These are phyloP conservation scores for Solenopsis fugax DNA, from an alignment of 1,140 invertebrate genomes.

Conservation along the genomic window DNA sequence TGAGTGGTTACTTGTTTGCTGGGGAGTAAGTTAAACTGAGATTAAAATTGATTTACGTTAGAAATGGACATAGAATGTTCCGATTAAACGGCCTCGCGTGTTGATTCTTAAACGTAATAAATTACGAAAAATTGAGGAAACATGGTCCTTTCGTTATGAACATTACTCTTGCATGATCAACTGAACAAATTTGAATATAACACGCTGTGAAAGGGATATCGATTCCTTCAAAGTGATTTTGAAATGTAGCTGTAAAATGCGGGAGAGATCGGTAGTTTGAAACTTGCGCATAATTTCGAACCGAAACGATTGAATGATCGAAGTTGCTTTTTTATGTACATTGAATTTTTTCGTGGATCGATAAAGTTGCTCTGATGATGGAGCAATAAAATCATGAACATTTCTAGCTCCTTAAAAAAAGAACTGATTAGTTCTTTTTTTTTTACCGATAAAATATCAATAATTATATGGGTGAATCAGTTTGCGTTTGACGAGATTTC, in stretches of 20 bases:
- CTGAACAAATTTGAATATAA: background rate
- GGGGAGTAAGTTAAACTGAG: too few relatives aligned
- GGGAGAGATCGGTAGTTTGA: background rate
- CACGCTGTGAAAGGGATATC: background rate
- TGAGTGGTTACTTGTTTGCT: too few relatives aligned
- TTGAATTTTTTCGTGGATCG: background rate
- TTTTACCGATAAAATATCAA: too few relatives aligned
- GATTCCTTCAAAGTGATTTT: background rate
- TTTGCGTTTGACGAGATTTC: constrained; percentile 52
- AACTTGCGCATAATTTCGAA: background rate
- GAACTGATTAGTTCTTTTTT: too few relatives aligned
- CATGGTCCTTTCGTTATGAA: background rate
- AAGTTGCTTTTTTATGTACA: background rate
- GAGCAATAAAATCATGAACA: background rate
- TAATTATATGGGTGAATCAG: too few relatives aligned
- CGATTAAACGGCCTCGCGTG: background rate
- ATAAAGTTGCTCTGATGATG: background rate
- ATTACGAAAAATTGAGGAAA: background rate
- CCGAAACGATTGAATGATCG: background rate
- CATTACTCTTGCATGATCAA: background rate
- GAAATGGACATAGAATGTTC: background rate
- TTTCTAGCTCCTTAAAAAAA: background rate
- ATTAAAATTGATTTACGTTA: too few relatives aligned
- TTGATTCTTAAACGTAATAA: background rate
- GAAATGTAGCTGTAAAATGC: background rate